Evolutionary conservation across 2,797 vertebrate species (phyloP), one percentile per base, ranked within the genome.

Genomic region (Pangasius macronema): DNA sequence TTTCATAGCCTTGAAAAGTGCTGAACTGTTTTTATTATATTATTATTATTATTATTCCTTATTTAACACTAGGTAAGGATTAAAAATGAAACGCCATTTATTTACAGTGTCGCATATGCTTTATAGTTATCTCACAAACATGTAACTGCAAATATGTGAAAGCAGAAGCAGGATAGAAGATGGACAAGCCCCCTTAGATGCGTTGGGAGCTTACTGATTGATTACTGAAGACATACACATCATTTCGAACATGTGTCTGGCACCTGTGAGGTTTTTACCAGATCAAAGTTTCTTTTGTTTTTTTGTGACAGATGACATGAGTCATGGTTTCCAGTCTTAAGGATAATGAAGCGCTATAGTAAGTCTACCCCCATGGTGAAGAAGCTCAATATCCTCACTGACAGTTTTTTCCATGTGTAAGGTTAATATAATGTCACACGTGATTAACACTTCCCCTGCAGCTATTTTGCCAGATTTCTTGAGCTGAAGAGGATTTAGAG

Each of bases 381-480:
- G 42, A 90, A 89, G 92, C 92, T 93, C 89, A 59, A 84, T 89
- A 90, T 87, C 80, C 61, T 57, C 46, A 86, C 90, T 93, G 87
- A 92, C 90, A 87, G 89, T 82, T 89, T 88, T 88, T 88, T 80
- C 87, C 85, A 81, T 73, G 88, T 90, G 82, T 81, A 85, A 91
- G 59, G 87, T 91, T 92, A 93, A 93, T 85, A 89, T 91, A 30
- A 90, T 88, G 87, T 86, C 89, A 86, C 85, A 90, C 89, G n/a
- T 90, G 91, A 92, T 86, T 92, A 91, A 86, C 82, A 87, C 27
- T 84, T 24, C 88, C 92, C 90, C 30, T 90, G 87, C 87, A 87
- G 92, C 89, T 88, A 87, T 75, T 36, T 59, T 86, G 82, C 89
- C 67, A 90, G 79, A 87, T 87, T 59, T 84, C 55, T 73, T 33